Evolutionary conservation across 2,113 vertebrate genomes (phyloP).

Genomic region (Hyperopisus bebe): DNA sequence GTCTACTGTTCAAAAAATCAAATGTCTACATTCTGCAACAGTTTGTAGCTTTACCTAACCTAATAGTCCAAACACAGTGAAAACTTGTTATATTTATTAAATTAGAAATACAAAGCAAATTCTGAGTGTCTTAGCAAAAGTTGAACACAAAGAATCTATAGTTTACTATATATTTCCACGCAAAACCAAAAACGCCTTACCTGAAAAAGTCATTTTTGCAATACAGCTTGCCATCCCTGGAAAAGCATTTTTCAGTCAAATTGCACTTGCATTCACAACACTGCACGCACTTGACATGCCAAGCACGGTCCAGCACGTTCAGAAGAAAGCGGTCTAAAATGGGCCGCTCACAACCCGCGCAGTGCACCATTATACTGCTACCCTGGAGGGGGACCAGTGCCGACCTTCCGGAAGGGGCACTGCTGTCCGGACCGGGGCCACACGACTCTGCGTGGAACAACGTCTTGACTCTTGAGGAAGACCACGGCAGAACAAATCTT

Average conservation of each 20-base stretch:
- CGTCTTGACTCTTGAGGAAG: constrained; percentile 55
- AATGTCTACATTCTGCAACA: neutral
- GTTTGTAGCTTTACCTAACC: neutral
- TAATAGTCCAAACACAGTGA: neutral
- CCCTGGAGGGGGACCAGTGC: constrained; percentile 60
- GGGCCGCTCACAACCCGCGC: constrained; percentile 93
- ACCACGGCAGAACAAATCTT: constrained; percentile 27
- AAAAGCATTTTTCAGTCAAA: constrained; percentile 95
- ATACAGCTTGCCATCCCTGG: constrained; percentile 92
- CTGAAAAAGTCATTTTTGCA: constrained; percentile 98
- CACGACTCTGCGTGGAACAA: constrained; percentile 58
- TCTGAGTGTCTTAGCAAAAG: neutral
- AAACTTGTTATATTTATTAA: neutral
- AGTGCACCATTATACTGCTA: constrained; percentile 90
- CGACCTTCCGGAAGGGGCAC: constrained; percentile 55
- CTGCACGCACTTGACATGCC: constrained; percentile 95
- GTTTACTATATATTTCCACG: neutral
- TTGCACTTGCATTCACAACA: constrained; percentile 93
- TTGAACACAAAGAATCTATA: neutral
- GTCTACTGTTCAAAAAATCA: neutral
- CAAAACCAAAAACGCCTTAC: constrained; percentile 56
- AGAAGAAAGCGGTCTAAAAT: constrained; percentile 89
- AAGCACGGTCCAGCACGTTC: constrained; percentile 91
- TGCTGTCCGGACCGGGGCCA: constrained; percentile 57
- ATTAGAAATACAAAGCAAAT: neutral